phyloP scores from a whole-genome alignment of 2,797 vertebrate genomes.

The Pipistrellus pygmaeus region DNA sequence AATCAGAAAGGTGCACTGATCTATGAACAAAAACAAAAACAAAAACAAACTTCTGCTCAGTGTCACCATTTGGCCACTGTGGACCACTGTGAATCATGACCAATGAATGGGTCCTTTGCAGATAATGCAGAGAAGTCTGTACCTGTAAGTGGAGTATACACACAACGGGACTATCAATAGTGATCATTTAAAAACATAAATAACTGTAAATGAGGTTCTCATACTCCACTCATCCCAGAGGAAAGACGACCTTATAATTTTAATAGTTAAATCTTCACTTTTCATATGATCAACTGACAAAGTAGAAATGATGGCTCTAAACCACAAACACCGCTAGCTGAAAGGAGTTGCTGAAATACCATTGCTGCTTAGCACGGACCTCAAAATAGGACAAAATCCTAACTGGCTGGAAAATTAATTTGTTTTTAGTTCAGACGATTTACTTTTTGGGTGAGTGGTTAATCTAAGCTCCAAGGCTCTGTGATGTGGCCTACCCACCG shows the following conservation, averaged over 20 bases:
- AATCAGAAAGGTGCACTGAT: neutral
- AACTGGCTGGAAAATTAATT: neutral
- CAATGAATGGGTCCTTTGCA: neutral
- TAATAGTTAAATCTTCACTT: neutral
- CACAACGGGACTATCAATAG: neutral
- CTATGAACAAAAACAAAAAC: neutral
- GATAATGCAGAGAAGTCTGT: fast-evolving
- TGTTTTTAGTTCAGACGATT: neutral
- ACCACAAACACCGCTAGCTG: neutral
- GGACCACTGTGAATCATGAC: neutral
- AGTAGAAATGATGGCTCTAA: neutral
- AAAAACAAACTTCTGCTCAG: neutral
- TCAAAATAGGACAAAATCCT: neutral
- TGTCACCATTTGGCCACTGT: neutral
- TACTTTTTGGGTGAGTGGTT: neutral
- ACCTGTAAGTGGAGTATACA: too few species aligned
- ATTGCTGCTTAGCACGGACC: neutral
- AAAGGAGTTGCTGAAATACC: too few species aligned
- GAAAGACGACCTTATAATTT: neutral
- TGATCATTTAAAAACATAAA: neutral
- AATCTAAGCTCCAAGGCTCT: neutral
- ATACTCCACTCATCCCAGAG: neutral
- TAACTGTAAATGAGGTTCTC: neutral
- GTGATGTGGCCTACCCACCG: neutral
- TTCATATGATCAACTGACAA: neutral